Conservation (phyloP, 2,888 invertebrate species). For the Meiosimyza decipiens region DNA sequence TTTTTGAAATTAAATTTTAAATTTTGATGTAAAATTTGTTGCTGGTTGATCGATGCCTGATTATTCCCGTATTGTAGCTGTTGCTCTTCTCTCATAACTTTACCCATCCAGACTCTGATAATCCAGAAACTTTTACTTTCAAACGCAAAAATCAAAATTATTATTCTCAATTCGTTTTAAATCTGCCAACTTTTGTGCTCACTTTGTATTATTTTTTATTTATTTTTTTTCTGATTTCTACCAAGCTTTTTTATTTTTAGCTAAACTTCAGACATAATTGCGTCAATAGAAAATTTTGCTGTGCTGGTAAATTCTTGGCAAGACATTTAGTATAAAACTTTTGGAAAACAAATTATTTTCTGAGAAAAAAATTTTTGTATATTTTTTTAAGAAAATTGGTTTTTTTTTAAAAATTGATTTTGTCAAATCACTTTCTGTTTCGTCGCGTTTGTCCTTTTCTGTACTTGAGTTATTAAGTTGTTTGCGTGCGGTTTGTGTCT, state of each 20-base stretch:
- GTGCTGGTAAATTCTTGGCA: conserved; percentile 9
- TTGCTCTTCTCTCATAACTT: conserved; percentile 60
- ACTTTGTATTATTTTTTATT: neutral
- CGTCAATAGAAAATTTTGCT: conserved; percentile 22
- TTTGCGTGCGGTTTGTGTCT: neutral
- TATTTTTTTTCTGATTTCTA: neutral
- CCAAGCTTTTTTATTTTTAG: conserved; percentile 20
- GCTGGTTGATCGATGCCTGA: conserved; percentile 39
- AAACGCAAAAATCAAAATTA: neutral
- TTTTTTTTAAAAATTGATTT: neutral
- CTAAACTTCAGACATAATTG: conserved; percentile 44
- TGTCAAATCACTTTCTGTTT: conserved; percentile 8
- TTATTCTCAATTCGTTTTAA: neutral
- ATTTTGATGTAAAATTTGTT: conserved; percentile 40
- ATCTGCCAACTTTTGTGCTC: neutral
- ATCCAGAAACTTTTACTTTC: neutral
- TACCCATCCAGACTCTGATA: conserved; percentile 54
- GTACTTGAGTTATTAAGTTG: neutral
- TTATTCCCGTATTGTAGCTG: conserved; percentile 16
- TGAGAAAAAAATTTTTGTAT: neutral
- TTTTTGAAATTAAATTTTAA: conserved; percentile 56
- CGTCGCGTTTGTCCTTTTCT: neutral
- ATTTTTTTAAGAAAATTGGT: neutral
- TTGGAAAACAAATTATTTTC: neutral
- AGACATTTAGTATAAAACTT: conserved; percentile 22